Conservation (phyloP, 2,797 vertebrate genomes). For the Carapus acus region DNA sequence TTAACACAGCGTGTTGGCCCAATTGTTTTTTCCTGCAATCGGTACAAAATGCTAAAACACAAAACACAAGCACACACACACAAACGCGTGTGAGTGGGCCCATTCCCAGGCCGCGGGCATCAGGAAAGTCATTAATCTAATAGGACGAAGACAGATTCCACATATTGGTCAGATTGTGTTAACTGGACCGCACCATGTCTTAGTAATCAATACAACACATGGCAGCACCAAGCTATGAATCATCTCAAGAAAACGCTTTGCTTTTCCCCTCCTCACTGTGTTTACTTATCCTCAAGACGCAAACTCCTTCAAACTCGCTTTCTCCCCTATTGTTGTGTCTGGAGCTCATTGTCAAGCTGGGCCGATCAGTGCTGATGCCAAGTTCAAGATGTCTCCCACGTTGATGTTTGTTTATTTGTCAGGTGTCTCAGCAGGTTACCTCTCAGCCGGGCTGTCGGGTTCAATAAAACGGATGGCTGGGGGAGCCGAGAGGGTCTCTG, state of each 20-base stretch:
- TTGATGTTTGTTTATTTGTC: conserved; percentile 45
- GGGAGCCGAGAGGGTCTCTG: conserved; percentile 89
- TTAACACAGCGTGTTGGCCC: too few species aligned
- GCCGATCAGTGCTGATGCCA: conserved; percentile 37
- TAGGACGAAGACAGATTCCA: conserved; percentile 42
- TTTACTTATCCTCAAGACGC: too few species aligned
- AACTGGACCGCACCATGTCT: conserved; percentile 26
- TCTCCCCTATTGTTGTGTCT: conserved; percentile 18
- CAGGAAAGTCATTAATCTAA: conserved; percentile 49
- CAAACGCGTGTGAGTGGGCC: conserved; percentile 31
- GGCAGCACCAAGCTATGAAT: too few species aligned
- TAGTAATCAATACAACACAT: conserved; percentile 31
- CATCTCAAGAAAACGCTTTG: too few species aligned
- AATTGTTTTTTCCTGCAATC: too few species aligned
- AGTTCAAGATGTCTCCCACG: conserved; percentile 55
- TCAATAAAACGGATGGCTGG: conserved; percentile 94
- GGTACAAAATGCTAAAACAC: not conserved
- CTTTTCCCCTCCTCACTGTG: too few species aligned
- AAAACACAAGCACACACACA: not conserved
- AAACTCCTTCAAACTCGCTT: too few species aligned
- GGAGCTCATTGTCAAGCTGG: conserved; percentile 21
- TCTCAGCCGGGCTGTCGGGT: conserved; percentile 95
- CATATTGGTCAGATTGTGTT: conserved; percentile 22
- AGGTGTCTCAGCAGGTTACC: conserved; percentile 68
- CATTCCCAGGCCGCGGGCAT: conserved; percentile 9